Evolutionary conservation across 2,888 invertebrate genomes (phyloP), one percentile per base, ranked within the genome.

Genomic region (Heterodera filipjevi): DNA sequence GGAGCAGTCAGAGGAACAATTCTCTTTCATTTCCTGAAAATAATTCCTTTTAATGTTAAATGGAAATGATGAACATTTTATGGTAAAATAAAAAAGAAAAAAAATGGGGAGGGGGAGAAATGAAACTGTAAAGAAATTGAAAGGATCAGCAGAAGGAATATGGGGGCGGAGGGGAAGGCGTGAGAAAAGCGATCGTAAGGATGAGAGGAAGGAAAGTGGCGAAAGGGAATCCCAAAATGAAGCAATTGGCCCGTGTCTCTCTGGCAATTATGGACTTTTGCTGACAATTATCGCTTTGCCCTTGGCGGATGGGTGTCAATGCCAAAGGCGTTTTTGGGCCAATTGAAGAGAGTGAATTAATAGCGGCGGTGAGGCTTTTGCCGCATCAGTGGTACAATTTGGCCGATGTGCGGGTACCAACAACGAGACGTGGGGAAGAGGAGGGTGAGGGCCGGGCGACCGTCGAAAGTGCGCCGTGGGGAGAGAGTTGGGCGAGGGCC

Each of bases 391-490:
- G 59, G 59, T 27, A 59, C 27, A 59, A 59, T 59, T 59, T 59
- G 59, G 59, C 59, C 59, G 59, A n/a, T 59, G 59, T 59, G 59
- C n/a, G 59, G 27, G 59, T n/a, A 27, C n/a, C 59, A 59, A 19
- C 59, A 59, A n/a, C 59, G 59, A 59, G 59, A 59, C 59, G 59
- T 59, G 59, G 27, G 59, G 59, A 59, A 59, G 59, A 27, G 22
- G 59, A 59, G 59, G 59, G 59, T 5, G 59, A 59, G 12, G 27
- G 59, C 59, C 59, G n/a, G 53, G 59, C 59, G 27, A 59, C 59
- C 59, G 59, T 27, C 59, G 59, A 59, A 59, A 59, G 59, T 59
- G 59, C 59, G 59, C 59, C 59, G 27, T 59, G 59, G 59, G 59
- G 10, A 59, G 59, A 59, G 59, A 59, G 59, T 59, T 59, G 59